These are phyloP conservation scores for Sebastes vulpes DNA, from an alignment of 2,797 vertebrate genomes.

Conservation along the genomic window DNA sequence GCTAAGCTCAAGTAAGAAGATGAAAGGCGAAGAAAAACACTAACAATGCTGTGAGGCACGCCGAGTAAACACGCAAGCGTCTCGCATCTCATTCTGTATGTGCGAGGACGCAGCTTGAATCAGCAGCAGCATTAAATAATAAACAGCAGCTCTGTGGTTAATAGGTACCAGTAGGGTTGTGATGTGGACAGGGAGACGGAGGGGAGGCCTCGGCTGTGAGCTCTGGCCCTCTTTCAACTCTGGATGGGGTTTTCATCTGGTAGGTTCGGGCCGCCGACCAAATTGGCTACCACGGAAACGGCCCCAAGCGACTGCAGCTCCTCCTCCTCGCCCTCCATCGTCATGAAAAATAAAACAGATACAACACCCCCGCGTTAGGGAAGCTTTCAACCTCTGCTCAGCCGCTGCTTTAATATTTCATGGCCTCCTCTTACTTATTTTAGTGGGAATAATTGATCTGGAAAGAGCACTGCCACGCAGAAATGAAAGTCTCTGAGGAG, in stretches of 20 bases:
- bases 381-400: slow-evolving; percentile 81
- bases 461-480: slow-evolving; percentile 70
- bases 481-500: slow-evolving; percentile 57
- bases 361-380: slow-evolving; percentile 77
- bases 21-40: slow-evolving; percentile 50
- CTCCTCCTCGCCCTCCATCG: slow-evolving; percentile 51
- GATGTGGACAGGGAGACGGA: neutral
- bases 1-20: slow-evolving; percentile 25
- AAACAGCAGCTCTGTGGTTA: slow-evolving; percentile 7
- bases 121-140: slow-evolving; percentile 32
- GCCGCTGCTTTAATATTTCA: slow-evolving; percentile 82
- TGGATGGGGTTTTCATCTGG: slow-evolving; percentile 33
- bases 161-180: slow-evolving; percentile 1
- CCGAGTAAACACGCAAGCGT: slow-evolving; percentile 23
- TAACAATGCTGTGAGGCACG: slow-evolving; percentile 13
- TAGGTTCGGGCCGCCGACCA: slow-evolving; percentile 36
- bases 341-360: slow-evolving; percentile 85
- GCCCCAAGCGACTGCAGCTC: slow-evolving; percentile 61
- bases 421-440: slow-evolving; percentile 81
- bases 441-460: slow-evolving; percentile 85
- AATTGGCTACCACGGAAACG: slow-evolving; percentile 65
- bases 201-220: neutral
- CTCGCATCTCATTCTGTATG: slow-evolving; percentile 4
- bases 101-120: slow-evolving; percentile 17
- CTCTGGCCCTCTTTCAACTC: slow-evolving; percentile 30